Evolutionary conservation across 37 sponge, comb jelly and placozoan genomes (phyloP), one percentile per base, ranked within the genome.

Genomic region (Diacarnus erythraeanus): DNA sequence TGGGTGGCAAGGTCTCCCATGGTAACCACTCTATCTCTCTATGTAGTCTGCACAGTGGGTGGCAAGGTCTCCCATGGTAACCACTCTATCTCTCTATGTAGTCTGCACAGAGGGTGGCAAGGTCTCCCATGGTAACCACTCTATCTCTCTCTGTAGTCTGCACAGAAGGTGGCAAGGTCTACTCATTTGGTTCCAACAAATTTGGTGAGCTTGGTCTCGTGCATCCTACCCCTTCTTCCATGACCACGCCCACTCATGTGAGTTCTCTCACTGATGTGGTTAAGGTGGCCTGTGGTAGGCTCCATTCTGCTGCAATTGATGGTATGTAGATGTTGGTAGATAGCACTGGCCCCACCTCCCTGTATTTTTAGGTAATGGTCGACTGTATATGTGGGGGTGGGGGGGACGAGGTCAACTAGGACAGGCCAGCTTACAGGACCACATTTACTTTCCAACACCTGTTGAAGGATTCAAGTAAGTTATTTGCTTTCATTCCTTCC

Each of bases 131-230:
- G 34, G 34, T 29, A 31, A 69, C 35, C 3, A 69, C 39, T 69
- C 15, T 71, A 17, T 40, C 42, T 23, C 22, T 40, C 12, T 42
- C 72, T 59, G 9, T 77, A 84, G 84, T 71, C 0, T 83, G 83
- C 34, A 64, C 83, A 3, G 84, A 84, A 42, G 42, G 42, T 36
- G 76, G 76, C 2, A 57, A 59, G 77, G 71, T 84, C 58, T 75
- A 43, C 47, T 27, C 76, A 1, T 83, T 83, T 83, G 83, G 83
- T n/a, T 34, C 38, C 68, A 96, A 93, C 72, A 75, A 81, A 42
- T 81, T 51, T 54, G 93, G 93, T 10, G 89, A 96, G 80, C 78
- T 96, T n/a, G 97, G 97, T 8, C 81, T 81, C 27, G 89, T 87
- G 3, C 77, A 91, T 57, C n/a, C 27, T 0, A 25, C 47, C 63